phyloP scores from a whole-genome alignment of 1,140 invertebrate genomes.

The Dendroctonus valens region DNA sequence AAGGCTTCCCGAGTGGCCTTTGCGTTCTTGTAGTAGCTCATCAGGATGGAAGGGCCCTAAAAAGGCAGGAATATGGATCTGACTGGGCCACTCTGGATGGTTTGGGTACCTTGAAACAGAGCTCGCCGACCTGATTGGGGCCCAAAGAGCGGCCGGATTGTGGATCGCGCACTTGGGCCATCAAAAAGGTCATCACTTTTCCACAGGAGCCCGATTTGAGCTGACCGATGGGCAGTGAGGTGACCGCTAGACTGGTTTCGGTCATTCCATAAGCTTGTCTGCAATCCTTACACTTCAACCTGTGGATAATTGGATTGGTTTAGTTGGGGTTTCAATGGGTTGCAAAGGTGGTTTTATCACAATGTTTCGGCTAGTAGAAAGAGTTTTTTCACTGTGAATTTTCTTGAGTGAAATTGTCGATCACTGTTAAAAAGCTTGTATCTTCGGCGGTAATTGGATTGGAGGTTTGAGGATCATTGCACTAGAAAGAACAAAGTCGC shows the following conservation, averaged over 20 bases:
- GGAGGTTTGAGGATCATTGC: too few relatives aligned
- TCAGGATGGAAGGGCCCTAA: constrained; percentile 59
- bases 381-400: not conserved
- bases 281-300: constrained; percentile 20
- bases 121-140: constrained; percentile 62
- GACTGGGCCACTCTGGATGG: not conserved
- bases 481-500: too few relatives aligned
- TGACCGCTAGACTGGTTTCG: constrained; percentile 57
- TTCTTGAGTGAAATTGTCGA: too few relatives aligned
- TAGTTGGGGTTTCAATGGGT: not conserved
- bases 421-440: too few relatives aligned
- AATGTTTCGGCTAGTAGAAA: not conserved
- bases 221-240: constrained; percentile 27
- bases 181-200: constrained; percentile 56
- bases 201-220: constrained; percentile 59
- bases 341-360: not conserved
- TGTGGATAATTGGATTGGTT: not conserved
- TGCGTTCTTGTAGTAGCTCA: constrained; percentile 68
- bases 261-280: constrained; percentile 68
- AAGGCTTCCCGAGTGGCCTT: constrained; percentile 69
- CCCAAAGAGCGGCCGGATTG: constrained; percentile 62
- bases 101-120: constrained; percentile 59
- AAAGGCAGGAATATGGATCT: not conserved
- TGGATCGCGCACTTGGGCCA: constrained; percentile 61
- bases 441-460: too few relatives aligned